Conservation (phyloP, 1,140 invertebrate genomes). For the Megalonaias nervosa region DNA sequence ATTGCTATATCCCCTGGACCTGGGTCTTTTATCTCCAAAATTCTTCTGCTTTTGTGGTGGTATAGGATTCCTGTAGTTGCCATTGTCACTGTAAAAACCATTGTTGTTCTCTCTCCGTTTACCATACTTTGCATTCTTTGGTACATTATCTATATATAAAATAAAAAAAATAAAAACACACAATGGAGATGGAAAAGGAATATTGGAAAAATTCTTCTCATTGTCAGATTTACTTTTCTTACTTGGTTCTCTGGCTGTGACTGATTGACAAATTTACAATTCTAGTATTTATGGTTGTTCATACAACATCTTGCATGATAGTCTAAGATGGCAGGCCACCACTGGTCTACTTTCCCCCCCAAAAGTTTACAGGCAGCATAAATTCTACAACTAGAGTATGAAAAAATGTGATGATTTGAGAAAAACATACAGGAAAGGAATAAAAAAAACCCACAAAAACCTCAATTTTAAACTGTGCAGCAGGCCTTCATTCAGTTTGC, state of each 20-base stretch:
- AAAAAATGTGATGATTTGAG: too few relatives aligned
- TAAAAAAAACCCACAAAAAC: too few relatives aligned
- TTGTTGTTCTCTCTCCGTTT: conserved; percentile 49
- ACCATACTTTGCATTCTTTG: conserved; percentile 77
- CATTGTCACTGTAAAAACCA: conserved; percentile 21
- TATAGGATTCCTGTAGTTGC: conserved; percentile 69
- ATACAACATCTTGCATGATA: too few relatives aligned
- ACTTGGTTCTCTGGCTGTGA: conserved; percentile 2
- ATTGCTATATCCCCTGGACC: conserved; percentile 73
- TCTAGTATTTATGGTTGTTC: neutral
- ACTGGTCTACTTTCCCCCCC: too few relatives aligned
- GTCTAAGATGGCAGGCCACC: too few relatives aligned
- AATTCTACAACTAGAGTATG: too few relatives aligned
- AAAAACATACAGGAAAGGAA: too few relatives aligned
- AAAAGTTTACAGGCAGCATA: too few relatives aligned
- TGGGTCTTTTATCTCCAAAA: conserved; percentile 82
- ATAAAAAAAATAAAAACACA: neutral
- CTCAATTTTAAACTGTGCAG: too few relatives aligned
- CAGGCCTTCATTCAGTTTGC: too few relatives aligned
- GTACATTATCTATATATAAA: conserved; percentile 74
- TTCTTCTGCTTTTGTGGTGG: conserved; percentile 77
- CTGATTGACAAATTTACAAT: neutral
- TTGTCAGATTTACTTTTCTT: neutral
- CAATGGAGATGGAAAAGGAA: neutral
- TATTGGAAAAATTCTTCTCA: neutral